Evolutionary conservation across 2,888 invertebrate species (phyloP).

Genomic region (Pelosia muscerda): DNA sequence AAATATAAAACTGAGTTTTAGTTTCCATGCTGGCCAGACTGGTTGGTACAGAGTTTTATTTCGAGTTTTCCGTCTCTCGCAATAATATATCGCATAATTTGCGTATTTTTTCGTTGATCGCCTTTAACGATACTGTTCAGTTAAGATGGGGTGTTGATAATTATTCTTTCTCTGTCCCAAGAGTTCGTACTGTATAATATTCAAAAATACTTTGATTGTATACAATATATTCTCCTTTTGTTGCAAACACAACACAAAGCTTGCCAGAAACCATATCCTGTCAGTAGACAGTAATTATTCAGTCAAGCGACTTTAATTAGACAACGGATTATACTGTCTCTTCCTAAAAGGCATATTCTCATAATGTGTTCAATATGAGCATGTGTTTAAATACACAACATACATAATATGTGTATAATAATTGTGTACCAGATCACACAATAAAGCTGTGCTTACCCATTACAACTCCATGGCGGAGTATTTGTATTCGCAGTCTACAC

Average conservation of each 20-base stretch:
- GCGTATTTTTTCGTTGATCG: too few species aligned
- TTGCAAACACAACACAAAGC: not conserved
- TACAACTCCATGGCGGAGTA: slow-evolving; percentile 46
- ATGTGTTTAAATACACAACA: not conserved
- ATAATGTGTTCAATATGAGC: not conserved
- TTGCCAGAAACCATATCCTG: not conserved
- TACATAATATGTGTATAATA: slow-evolving; percentile 5
- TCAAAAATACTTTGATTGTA: not conserved
- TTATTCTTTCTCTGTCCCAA: too few species aligned
- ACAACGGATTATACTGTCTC: not conserved
- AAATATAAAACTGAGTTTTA: too few species aligned
- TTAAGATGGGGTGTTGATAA: too few species aligned
- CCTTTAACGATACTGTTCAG: too few species aligned
- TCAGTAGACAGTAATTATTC: not conserved
- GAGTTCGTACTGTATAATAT: too few species aligned
- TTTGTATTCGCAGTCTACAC: slow-evolving; percentile 60
- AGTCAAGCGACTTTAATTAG: not conserved
- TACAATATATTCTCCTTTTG: not conserved
- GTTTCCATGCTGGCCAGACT: too few species aligned
- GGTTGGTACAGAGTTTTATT: too few species aligned
- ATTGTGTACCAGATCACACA: slow-evolving; percentile 7
- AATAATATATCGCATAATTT: too few species aligned
- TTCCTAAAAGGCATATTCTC: slow-evolving; percentile 1
- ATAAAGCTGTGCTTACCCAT: slow-evolving; percentile 29
- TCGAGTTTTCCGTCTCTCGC: too few species aligned